These are phyloP conservation scores for Dryomyza anilis DNA, from an alignment of 2,888 invertebrate genomes.

Conservation along the genomic window DNA sequence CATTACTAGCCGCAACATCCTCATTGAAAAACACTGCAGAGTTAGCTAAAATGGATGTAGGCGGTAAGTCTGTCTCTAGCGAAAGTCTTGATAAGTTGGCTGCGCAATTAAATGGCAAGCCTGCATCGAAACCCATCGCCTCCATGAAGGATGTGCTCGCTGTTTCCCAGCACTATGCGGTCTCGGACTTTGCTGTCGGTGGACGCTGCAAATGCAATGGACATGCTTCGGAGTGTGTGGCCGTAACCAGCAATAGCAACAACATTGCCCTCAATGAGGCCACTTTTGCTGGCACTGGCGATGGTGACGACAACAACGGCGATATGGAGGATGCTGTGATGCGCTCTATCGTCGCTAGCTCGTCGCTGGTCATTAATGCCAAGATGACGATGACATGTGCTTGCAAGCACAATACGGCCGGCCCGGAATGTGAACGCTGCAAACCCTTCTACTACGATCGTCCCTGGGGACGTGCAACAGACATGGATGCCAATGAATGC, in stretches of 20 bases:
- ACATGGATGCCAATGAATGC: slow-evolving; percentile 96
- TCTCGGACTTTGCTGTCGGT: slow-evolving; percentile 96
- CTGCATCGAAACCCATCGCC: slow-evolving; percentile 13
- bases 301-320: slow-evolving; percentile 63
- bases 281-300: slow-evolving; percentile 59
- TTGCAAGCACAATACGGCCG: slow-evolving; percentile 98
- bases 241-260: slow-evolving; percentile 43
- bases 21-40: too few species aligned
- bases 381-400: slow-evolving; percentile 81
- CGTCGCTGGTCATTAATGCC: slow-evolving; percentile 33
- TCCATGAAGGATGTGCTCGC: slow-evolving; percentile 54
- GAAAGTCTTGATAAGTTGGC: too few species aligned
- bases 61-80: too few species aligned
- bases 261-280: slow-evolving; percentile 57
- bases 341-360: slow-evolving; percentile 33
- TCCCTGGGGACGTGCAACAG: slow-evolving; percentile 98
- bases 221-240: slow-evolving; percentile 90
- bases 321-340: slow-evolving; percentile 52
- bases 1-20: too few species aligned
- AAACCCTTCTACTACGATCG: slow-evolving; percentile 98
- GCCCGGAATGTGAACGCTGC: slow-evolving; percentile 97
- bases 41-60: too few species aligned
- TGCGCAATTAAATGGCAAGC: slow-evolving; percentile 4
- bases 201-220: slow-evolving; percentile 99
- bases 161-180: slow-evolving; percentile 83